Evolutionary conservation across 2,797 vertebrate species (phyloP).

Genomic region (Octomys mimax): DNA sequence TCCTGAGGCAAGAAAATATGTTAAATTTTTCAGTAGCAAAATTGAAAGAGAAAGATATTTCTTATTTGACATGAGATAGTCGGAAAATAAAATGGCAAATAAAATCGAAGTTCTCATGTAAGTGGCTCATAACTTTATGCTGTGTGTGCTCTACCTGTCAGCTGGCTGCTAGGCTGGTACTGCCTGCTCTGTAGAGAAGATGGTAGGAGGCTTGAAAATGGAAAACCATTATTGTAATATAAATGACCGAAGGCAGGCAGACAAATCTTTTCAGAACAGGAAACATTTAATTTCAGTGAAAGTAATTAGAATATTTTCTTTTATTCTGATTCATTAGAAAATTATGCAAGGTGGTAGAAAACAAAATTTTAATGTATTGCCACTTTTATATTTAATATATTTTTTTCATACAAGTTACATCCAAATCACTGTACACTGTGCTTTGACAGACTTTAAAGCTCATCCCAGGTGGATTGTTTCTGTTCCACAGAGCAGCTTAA

Average conservation of each 20-base stretch:
- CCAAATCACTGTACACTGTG: neutral
- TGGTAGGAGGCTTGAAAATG: neutral
- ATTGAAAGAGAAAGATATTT: neutral
- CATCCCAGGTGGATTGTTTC: neutral
- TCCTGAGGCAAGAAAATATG: neutral
- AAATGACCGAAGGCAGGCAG: neutral
- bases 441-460: neutral
- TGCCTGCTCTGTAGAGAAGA: neutral
- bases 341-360: neutral
- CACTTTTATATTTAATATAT: neutral
- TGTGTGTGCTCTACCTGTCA: too few relatives aligned
- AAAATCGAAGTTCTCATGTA: conserved; percentile 38
- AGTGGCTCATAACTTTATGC: neutral
- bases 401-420: neutral
- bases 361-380: neutral
- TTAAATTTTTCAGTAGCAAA: neutral
- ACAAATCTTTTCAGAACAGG: neutral
- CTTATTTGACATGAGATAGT: neutral
- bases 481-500: neutral
- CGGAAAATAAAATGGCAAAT: conserved; percentile 43
- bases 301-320: neutral
- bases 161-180: rapidly evolving
- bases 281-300: neutral
- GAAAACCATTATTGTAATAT: neutral
- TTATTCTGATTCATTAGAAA: neutral